Base-by-base conservation (phyloP, 92 coral and sea anemone species). In the Porites evermanni region DNA sequence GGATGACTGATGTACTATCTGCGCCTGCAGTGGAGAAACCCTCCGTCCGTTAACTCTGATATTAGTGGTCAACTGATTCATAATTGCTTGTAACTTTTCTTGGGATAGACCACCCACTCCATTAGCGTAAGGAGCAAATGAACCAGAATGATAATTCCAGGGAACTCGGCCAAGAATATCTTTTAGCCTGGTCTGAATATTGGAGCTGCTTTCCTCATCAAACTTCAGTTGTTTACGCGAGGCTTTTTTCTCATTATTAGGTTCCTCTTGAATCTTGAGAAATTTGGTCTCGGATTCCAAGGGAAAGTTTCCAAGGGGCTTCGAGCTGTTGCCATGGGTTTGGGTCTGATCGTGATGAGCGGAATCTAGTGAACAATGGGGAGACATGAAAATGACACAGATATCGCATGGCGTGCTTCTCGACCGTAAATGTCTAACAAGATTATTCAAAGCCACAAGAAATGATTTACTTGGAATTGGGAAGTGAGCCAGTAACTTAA, bases 1-100 rank as follows among this genome's bases (percentile, higher is more conserved):
- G 13, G 79, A 61, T 61, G 79, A 8, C 19, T 83, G 87, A 12
- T 83, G 80, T 18, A 83, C 87, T 12, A 83, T 61, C 65, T 83
- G 87, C 58, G 87, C 70, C 68, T 83, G 87, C 50, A 83, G 52
- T 60, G 87, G 87, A 20, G 80, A 61, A 26, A 83, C 60, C 44
- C 79, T 47, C 53, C 87, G 67, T 10, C 87, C 87, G 47, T 83
- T 83, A 1, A 83, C 87, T 64, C 87, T 73, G 64, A 83, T 83
- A n/a, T 83, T 80, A 83, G 63, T 83, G 47, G 87, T 83, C 69
- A 83, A n/a, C 87, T 74, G 87, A 53, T 64, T 83, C 72, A 83
- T 74, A 71, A 83, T 83, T 20, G 80, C 10, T 21, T 8, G 53
- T 6, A 83, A 71, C 51, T 56, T 73, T 68, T 83, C 72, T 16